Base-by-base conservation (phyloP, 2,113 vertebrate species). In the Neomonachus schauinslandi region DNA sequence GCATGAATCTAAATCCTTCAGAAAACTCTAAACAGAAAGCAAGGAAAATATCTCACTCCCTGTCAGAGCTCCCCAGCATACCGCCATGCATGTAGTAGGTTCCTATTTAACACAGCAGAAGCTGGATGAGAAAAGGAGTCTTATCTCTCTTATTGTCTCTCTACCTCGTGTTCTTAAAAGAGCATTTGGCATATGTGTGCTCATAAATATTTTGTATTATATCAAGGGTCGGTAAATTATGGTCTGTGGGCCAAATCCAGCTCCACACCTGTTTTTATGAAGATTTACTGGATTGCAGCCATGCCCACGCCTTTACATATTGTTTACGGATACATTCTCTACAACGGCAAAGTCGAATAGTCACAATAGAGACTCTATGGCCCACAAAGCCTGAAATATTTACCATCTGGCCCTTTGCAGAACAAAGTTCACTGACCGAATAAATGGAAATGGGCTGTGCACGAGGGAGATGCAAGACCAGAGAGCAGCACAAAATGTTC, bases 401-500 rank as follows among this genome's bases (percentile, higher is more conserved):
- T 90, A 61, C 16, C 46, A 67, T 42, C 31, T 65, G 49, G n/a
- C 4, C 22, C 26, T 80, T 96, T 89, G 55, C 5, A 71, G 59
- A 71, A 95, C 15, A 79, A 89, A 74, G 2, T 85, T 83, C 95
- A 80, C 49, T 80, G 31, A 91, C 24, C 7, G 15, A 83, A 53
- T 74, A 74, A 84, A 76, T 49, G 15, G 85, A 77, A 80, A 89
- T 57, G 18, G 49, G 21, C 31, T 91, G 4, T 69, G 6, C 21
- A 83, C 19, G 28, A 88, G 33, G 24, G 36, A 67, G 28, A 77
- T 94, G 7, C 5, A 94, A 77, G 86, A 87, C 65, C 39, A 95
- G 61, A 89, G 16, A 84, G 42, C 3, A 92, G 42, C 24, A 92
- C 26, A 94, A 87, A 71, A 46, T 77, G n/a, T 80, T 96, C 85